A percentile compares a stretch with the other conserved stretches of the same genome.
Evolutionary conservation across 2,797 vertebrate genomes (phyloP).

Genomic region (Enteromius afrohamiltoni): DNA sequence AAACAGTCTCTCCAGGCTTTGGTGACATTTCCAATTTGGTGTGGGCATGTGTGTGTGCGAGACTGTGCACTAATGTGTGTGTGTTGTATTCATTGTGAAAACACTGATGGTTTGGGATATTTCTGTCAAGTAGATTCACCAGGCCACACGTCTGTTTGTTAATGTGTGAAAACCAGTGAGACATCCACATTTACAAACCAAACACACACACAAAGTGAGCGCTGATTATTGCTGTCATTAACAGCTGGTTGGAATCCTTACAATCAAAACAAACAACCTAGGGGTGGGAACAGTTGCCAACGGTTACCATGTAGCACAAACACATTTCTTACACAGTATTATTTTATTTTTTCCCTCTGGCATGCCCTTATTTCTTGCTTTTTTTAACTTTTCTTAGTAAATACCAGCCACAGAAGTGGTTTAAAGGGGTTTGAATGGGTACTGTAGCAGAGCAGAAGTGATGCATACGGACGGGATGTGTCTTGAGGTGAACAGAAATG

Average conservation of each 20-base stretch:
- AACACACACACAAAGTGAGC: conserved; percentile 33
- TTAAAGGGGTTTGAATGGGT: conserved; percentile 22
- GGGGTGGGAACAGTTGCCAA: conserved; percentile 20
- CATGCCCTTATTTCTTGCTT: not conserved
- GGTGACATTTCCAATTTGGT: conserved; percentile 18
- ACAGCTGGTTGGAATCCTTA: conserved; percentile 50
- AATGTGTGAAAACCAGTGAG: conserved; percentile 48
- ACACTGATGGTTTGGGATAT: conserved; percentile 51
- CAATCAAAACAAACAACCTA: conserved; percentile 36
- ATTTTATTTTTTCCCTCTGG: conserved; percentile 1
- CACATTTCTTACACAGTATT: not conserved
- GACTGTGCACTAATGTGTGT: not conserved
- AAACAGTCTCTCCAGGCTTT: not conserved
- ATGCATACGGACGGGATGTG: conserved; percentile 20
- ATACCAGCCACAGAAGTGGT: conserved; percentile 23
- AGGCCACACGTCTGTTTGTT: conserved; percentile 48
- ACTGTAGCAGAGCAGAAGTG: conserved; percentile 9
- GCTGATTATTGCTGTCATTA: conserved; percentile 56
- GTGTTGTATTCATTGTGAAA: conserved; percentile 23
- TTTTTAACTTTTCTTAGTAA: not conserved
- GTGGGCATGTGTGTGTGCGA: not conserved
- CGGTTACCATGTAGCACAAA: conserved; percentile 18
- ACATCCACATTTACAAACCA: conserved; percentile 32
- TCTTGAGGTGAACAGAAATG: conserved; percentile 37
- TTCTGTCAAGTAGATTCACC: conserved; percentile 54